Conservation (phyloP, 2,113 vertebrate species). For the Tetrao urogallus region DNA sequence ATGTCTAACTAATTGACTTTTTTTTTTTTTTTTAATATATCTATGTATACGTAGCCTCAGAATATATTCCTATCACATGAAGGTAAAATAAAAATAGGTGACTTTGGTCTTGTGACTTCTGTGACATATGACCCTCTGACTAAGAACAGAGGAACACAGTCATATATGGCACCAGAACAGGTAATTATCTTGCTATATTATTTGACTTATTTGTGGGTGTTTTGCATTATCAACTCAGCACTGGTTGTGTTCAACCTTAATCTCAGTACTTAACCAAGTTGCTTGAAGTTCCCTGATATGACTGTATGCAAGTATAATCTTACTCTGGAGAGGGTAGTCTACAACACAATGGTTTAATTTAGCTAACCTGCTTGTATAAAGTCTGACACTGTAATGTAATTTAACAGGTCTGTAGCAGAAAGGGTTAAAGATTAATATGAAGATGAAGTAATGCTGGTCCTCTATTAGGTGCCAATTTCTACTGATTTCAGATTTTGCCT, state of each 20-base stretch:
- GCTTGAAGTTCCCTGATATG: background rate
- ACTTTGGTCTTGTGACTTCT: slow-evolving; percentile 88
- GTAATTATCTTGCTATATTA: slow-evolving; percentile 33
- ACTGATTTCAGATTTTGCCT: background rate
- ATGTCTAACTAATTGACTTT: background rate
- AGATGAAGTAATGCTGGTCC: background rate
- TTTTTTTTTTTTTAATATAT: background rate
- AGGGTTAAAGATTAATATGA: background rate
- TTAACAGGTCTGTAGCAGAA: background rate
- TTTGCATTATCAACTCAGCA: background rate
- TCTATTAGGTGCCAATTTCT: background rate
- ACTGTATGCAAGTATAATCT: background rate
- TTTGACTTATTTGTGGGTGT: background rate
- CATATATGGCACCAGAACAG: slow-evolving; percentile 82
- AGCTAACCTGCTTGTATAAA: background rate
- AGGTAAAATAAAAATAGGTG: slow-evolving; percentile 86
- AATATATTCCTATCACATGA: slow-evolving; percentile 86
- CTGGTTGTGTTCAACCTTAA: background rate
- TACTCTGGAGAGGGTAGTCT: background rate
- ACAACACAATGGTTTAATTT: background rate
- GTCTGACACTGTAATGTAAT: rapidly evolving
- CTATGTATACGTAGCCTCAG: slow-evolving; percentile 74
- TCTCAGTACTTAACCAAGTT: background rate
- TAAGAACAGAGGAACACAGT: slow-evolving; percentile 28
- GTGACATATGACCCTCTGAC: slow-evolving; percentile 67